Evolutionary conservation across 2,797 vertebrate genomes (phyloP).

Genomic region (Gobionotothen gibberifrons): DNA sequence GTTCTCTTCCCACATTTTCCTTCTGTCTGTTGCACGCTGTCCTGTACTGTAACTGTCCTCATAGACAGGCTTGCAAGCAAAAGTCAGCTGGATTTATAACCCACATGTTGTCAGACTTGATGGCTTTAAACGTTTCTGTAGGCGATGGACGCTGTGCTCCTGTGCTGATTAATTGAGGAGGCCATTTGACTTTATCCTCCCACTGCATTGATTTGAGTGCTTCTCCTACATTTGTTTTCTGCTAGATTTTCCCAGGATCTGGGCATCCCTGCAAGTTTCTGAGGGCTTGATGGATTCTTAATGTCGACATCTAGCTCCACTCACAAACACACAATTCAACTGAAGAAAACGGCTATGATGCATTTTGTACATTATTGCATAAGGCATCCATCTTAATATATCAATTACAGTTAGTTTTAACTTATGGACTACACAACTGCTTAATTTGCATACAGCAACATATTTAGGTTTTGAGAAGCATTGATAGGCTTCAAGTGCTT

Average conservation of each 20-base stretch:
- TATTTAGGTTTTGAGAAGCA: neutral
- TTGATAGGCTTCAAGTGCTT: neutral
- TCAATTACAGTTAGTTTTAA: too few relatives aligned
- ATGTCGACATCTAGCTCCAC: constrained; percentile 7
- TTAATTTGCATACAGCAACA: too few relatives aligned
- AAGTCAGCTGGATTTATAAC: neutral
- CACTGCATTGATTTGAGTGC: neutral
- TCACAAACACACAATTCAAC: neutral
- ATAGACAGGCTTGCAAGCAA: neutral
- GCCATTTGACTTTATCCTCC: neutral
- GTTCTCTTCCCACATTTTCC: neutral
- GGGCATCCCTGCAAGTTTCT: neutral
- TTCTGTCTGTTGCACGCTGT: neutral
- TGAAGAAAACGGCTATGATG: neutral
- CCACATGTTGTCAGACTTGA: neutral
- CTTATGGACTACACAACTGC: too few relatives aligned
- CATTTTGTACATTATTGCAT: neutral
- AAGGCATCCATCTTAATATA: too few relatives aligned
- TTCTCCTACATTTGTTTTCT: neutral
- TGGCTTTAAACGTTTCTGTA: neutral
- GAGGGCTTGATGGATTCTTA: constrained; percentile 6
- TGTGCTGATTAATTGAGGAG: neutral
- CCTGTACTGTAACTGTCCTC: neutral
- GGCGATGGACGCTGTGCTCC: neutral
- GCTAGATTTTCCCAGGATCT: neutral